Evolutionary conservation across 92 coral and sea anemone species (phyloP).

Genomic region (Umimayanthus kanabou): DNA sequence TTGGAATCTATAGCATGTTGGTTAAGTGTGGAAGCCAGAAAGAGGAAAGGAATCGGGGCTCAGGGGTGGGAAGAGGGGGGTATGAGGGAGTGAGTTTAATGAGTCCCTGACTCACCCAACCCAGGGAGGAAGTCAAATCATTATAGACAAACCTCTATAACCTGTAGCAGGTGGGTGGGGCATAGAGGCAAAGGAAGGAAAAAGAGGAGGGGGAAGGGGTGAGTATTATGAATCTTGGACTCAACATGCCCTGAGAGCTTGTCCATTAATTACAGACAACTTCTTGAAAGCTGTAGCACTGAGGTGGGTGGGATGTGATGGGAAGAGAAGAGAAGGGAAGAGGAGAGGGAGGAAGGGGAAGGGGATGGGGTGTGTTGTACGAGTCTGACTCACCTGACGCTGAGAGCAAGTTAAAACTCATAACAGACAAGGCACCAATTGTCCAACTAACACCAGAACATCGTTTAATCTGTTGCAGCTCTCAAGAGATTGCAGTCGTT

Average conservation of each 20-base stretch:
- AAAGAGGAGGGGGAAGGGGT: neutral
- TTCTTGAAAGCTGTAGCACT: conserved; percentile 75
- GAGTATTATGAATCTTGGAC: conserved; percentile 52
- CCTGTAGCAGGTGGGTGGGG: conserved; percentile 61
- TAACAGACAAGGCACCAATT: too few species aligned
- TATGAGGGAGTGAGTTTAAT: conserved; percentile 33
- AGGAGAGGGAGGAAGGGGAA: too few species aligned
- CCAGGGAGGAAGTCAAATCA: conserved; percentile 77
- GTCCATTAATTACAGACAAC: conserved; percentile 90
- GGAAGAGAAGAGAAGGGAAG: neutral
- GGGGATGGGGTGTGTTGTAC: neutral
- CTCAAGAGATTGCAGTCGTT: conserved; percentile 80
- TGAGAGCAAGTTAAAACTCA: too few species aligned
- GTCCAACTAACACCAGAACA: neutral
- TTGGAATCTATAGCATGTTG: conserved; percentile 65
- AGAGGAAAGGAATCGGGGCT: neutral
- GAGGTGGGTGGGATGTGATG: conserved; percentile 44
- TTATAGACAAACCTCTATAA: conserved; percentile 63
- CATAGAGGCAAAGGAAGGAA: neutral
- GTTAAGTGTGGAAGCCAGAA: neutral
- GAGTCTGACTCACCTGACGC: neutral
- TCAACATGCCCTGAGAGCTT: conserved; percentile 76
- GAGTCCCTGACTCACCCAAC: conserved; percentile 65
- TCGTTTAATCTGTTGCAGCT: conserved; percentile 41
- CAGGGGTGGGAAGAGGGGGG: conserved; percentile 36